Evolutionary conservation across 2,797 vertebrate genomes (phyloP).

Genomic region (Percopsis omiscomaycus): DNA sequence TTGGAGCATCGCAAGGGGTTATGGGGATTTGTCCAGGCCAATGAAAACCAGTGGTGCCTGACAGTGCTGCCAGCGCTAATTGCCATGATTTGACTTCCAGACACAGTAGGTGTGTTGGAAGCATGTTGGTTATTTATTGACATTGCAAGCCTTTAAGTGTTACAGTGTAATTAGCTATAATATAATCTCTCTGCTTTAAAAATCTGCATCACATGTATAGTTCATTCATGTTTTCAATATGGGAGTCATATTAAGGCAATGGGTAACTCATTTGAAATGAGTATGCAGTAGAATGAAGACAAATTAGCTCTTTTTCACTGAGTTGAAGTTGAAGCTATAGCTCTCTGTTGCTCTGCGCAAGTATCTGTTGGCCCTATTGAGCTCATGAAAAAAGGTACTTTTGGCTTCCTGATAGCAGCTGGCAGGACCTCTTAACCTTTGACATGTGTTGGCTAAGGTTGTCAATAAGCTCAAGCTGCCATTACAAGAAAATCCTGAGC

Average conservation of each 20-base stretch:
- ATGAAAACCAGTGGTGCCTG: conserved; percentile 77
- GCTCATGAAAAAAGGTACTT: conserved; percentile 63
- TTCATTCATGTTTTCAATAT: neutral
- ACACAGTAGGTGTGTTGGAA: conserved; percentile 52
- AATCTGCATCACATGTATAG: too few species aligned
- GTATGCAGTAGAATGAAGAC: conserved; percentile 36
- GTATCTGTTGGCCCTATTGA: conserved; percentile 67
- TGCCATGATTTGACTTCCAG: conserved; percentile 58
- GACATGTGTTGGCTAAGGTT: conserved; percentile 77
- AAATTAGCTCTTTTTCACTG: conserved; percentile 64
- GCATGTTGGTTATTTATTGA: conserved; percentile 52
- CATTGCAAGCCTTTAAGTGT: conserved; percentile 6
- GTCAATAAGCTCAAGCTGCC: conserved; percentile 72
- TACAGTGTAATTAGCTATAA: conserved; percentile 4
- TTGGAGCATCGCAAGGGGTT: conserved; percentile 71
- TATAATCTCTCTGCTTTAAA: neutral
- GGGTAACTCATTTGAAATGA: neutral
- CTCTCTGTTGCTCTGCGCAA: conserved; percentile 61
- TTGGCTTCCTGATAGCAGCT: conserved; percentile 68
- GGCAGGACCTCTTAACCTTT: conserved; percentile 78
- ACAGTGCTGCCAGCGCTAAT: conserved; percentile 74
- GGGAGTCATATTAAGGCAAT: neutral
- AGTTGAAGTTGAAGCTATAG: conserved; percentile 46
- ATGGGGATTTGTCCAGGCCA: conserved; percentile 71
- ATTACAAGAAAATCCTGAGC: conserved; percentile 76